Percentiles rank a stretch among this genome's conserved stretches.
Evolutionary conservation across 2,888 invertebrate species (phyloP).

Genomic region (Conus canariensis): DNA sequence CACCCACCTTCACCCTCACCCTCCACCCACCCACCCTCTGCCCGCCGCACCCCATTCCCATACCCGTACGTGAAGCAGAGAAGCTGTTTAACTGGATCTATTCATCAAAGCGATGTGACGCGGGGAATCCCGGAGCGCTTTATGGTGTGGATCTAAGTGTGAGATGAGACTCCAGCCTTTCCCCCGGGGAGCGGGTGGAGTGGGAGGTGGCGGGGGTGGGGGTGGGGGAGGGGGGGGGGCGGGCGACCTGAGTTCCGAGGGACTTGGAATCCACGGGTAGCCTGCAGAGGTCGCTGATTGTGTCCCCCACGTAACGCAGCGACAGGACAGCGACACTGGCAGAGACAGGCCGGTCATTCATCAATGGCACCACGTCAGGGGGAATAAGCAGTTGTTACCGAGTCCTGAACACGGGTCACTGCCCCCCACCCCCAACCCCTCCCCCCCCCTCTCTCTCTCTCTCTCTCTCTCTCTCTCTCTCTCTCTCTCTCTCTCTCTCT

Average conservation of each 20-base stretch:
- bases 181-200: background rate
- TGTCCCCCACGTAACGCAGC: background rate
- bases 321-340: background rate
- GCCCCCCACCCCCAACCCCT: background rate
- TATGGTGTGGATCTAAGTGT: conserved; percentile 36
- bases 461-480: too few species aligned
- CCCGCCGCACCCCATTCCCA: background rate
- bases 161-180: conserved; percentile 24
- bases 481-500: too few species aligned
- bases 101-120: conserved; percentile 7
- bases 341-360: background rate
- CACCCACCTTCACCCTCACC: too few species aligned
- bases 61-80: background rate
- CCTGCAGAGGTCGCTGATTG: conserved; percentile 12
- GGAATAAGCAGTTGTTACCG: conserved; percentile 9
- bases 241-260: too few species aligned
- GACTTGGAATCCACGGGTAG: too few species aligned
- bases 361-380: background rate
- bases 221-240: too few species aligned
- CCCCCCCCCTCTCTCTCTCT: too few species aligned
- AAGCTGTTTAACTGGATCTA: conserved; percentile 20
- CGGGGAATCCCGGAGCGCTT: background rate
- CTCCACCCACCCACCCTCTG: background rate
- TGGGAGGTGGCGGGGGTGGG: background rate
- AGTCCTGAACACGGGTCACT: background rate